phyloP scores from a whole-genome alignment of 2,888 invertebrate genomes.

The Microdon myrmicae region DNA sequence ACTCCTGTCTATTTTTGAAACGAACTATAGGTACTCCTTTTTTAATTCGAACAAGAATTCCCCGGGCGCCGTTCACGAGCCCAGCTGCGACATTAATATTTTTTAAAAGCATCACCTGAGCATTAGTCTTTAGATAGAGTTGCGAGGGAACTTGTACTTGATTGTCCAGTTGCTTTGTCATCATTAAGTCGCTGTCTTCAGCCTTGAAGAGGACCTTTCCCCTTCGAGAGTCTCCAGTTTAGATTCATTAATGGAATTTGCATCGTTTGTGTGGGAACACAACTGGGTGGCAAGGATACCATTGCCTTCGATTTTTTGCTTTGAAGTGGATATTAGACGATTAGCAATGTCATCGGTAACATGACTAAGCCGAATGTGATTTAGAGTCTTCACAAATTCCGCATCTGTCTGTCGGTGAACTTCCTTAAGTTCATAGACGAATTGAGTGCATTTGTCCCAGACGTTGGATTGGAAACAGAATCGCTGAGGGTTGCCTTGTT shows the following conservation, averaged over 20 bases:
- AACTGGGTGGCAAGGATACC: constrained; percentile 91
- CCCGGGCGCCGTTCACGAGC: constrained; percentile 93
- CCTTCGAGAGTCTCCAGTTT: constrained; percentile 79
- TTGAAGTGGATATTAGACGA: constrained; percentile 77
- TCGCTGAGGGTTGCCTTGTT: constrained; percentile 62
- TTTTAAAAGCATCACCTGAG: constrained; percentile 93
- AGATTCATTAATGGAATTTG: constrained; percentile 85
- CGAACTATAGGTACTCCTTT: constrained; percentile 79
- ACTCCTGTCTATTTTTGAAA: constrained; percentile 80
- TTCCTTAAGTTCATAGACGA: constrained; percentile 81
- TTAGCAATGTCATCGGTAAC: constrained; percentile 79
- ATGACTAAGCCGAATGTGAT: constrained; percentile 84
- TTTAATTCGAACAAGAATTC: constrained; percentile 83
- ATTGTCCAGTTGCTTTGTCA: constrained; percentile 77
- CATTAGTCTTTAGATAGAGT: constrained; percentile 77
- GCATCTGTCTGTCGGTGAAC: constrained; percentile 90
- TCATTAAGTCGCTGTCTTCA: constrained; percentile 79
- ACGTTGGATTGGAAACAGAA: constrained; percentile 91
- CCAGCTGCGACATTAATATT: constrained; percentile 88
- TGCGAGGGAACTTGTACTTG: constrained; percentile 81
- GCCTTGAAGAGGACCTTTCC: constrained; percentile 75
- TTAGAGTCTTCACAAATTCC: constrained; percentile 84
- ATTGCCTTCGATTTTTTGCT: constrained; percentile 82
- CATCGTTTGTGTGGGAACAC: constrained; percentile 93
- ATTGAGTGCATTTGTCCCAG: constrained; percentile 83